Evolutionary conservation across 2,888 invertebrate species (phyloP).

Genomic region (Yponomeuta cagnagella): DNA sequence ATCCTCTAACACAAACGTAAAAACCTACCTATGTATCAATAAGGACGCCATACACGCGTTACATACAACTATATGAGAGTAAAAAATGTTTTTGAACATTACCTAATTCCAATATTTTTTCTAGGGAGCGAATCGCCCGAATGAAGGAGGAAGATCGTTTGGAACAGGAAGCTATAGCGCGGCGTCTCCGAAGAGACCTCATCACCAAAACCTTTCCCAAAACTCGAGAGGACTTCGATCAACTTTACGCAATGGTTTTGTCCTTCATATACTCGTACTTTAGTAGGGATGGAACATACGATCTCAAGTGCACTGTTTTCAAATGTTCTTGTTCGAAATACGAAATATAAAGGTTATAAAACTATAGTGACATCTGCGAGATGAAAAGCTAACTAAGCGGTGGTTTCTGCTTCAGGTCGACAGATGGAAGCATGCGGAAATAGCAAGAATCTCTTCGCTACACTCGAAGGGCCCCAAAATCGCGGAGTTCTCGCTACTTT

Average conservation of each 20-base stretch:
- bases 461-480: conserved; percentile 82
- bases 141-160: conserved; percentile 72
- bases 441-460: conserved; percentile 76
- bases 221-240: conserved; percentile 83
- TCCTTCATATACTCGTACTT: neutral
- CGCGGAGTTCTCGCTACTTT: conserved; percentile 80
- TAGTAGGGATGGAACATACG: too few relatives aligned
- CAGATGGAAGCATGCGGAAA: conserved; percentile 79
- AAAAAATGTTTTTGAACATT: too few relatives aligned
- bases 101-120: neutral
- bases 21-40: too few relatives aligned
- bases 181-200: conserved; percentile 73
- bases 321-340: neutral
- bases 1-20: too few relatives aligned
- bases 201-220: conserved; percentile 82
- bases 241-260: conserved; percentile 79
- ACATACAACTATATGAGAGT: too few relatives aligned
- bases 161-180: conserved; percentile 70
- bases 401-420: conserved; percentile 63
- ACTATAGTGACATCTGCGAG: neutral
- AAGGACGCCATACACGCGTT: too few relatives aligned
- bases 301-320: neutral
- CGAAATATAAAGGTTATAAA: neutral
- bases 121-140: conserved; percentile 58
- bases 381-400: neutral